Base-by-base conservation (phyloP, 2,888 invertebrate genomes). In the Asteroscopus sphinx region DNA sequence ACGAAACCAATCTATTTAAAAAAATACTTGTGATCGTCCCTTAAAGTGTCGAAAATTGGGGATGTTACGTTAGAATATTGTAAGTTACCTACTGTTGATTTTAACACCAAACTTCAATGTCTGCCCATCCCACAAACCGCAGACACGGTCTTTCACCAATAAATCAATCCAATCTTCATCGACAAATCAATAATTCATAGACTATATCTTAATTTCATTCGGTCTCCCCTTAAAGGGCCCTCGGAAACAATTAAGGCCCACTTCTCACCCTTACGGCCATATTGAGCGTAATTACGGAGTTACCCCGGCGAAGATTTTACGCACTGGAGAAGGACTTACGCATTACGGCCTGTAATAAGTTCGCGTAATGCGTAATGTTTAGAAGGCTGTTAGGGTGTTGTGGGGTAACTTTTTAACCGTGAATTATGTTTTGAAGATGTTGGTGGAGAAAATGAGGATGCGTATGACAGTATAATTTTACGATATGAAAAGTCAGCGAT, bases 261-360 rank as follows among this genome's bases (percentile, higher is more conserved):
- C 41, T 63, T 49, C 69, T 52, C 76, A 66, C 76, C 75, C 74
- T 75, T 75, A 59, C 75, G 41, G 85, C 76, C 83, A 80, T 84
- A 84, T 85, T 80, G 81, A 78, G 56, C 75, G 89, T 92, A 91
- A 93, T 93, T 91, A 90, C 92, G 82, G 82, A 81, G 86, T 90
- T 88, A 89, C 79, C 76, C 69, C 49, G 26, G 85, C 79, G 88
- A 89, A 90, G 93, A 92, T 92, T 93, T 93, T 88, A 91, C 92
- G 89, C 86, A 87, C 89, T 89, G 71, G 69, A 40, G 33, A 76
- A 77, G 76, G 74, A 82, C 83, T 83, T 82, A 68, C 73, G 79
- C 77, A 78, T 80, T 77, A 81, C 68, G 56, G 79, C 77, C 69
- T 80, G 86, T 86, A 86, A 88, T 86, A 83, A 83, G 77, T 81